Evolutionary conservation across 2,113 vertebrate genomes (phyloP), one percentile per base, ranked within the genome.

Genomic region (Recurvirostra avosetta): DNA sequence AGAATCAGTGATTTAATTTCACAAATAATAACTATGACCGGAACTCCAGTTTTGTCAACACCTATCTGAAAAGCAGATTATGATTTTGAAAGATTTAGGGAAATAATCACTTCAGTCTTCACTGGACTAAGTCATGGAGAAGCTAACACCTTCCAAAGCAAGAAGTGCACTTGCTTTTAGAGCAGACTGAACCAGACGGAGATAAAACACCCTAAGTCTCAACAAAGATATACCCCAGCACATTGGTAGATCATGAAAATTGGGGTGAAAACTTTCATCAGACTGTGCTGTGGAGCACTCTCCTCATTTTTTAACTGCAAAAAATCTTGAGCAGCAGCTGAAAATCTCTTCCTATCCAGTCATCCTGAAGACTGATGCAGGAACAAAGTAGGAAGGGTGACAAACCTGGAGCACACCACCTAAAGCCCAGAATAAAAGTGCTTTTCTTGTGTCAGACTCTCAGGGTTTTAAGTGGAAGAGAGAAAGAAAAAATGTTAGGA

Each of bases 371-470:
- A 41, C 36, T 49, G 14, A 10, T 1, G 6, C 6, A 5, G 29
- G 56, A 30, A 5, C 21, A 17, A 20, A 62, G 65, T 3, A 1
- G 14, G 70, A 19, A 47, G 47, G 29, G 63, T 20, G 5, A 0
- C 3, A 34, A 76, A 5, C 52, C 16, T 15, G 0, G 36, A 62
- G 41, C 15, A 6, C 20, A 4, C 19, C 8, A 2, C 0, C 0
- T 7, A 49, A 29, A 78, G 14, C 32, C 59, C 12, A 3, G 70
- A 36, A 49, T 49, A 3, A 53, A 67, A 68, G 16, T 0, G 13
- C 4, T 53, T 19, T 26, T 34, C 14, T 30, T 2, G 0, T 30
- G 19, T 20, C 65, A 43, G 21, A 2, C 17, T 38, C 45, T 9
- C 0, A 0, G 59, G n/a, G 10, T 30, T 70, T 38, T 17, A 47